Evolutionary conservation across 2,113 vertebrate species (phyloP), one percentile per base, ranked within the genome.

Genomic region (Alethe diademata): DNA sequence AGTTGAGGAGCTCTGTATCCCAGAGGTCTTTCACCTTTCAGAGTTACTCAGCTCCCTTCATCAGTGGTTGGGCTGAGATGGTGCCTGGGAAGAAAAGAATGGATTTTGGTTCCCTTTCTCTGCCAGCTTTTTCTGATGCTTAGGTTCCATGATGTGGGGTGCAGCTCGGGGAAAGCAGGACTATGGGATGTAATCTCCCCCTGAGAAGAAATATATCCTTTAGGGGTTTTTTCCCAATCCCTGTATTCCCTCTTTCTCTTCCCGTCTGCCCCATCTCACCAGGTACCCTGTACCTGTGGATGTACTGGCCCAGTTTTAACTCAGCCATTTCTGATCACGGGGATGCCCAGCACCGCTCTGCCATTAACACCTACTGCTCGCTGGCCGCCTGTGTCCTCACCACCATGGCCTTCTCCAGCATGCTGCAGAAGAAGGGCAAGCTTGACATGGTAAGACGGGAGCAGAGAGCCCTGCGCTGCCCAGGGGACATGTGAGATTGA

Each of bases 301-400:
- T 99, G 98, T 99, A 98, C 96, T 99, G 99, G 99, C 99, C 99
- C 94, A 99, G 99, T 97, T 99, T 99, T 97, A 99, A 99, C 96
- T 99, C 99, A 0, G 99, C 99, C 38, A 96, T 99, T 91, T 97
- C 99, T 57, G 62, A 97, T 6, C 98, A 99, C 0, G 99, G 99
- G 14, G 99, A 99, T 2, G 98, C 98, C 24, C 99, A 99, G 95
- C 99, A 99, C 96, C 98, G 99, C 18, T 97, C 99, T 1, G 99
- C 96, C 95, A 98, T 99, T 81, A 99, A 99, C 96, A 99, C 99
- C 0, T 99, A 99, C 96, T 98, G 99, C 62, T 97, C 98, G 0
- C 94, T 99, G 89, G 98, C 99, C 0, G 95, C 99, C 45, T 98
- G 97, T 5, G 99, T 99, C 76, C 98, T 99, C 83, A 98, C 98